Conservation (phyloP, 2,888 invertebrate species). For the Gerris lacustris region DNA sequence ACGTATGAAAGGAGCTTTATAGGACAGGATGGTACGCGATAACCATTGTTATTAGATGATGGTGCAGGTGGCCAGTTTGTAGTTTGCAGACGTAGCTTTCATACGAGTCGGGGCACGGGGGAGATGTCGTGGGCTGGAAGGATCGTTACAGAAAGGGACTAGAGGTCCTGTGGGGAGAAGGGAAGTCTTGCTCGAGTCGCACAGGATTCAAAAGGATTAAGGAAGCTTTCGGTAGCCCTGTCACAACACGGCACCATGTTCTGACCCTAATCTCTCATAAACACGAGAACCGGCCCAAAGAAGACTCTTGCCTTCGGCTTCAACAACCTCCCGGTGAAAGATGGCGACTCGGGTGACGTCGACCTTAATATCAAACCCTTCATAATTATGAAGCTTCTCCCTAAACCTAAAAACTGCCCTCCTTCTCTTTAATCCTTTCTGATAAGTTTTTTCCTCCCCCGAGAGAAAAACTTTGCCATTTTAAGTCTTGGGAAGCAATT, state of each 20-base stretch:
- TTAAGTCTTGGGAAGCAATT: not conserved
- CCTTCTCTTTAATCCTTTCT: not conserved
- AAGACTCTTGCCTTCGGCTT: not conserved
- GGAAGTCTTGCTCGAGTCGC: no score
- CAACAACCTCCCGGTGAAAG: not conserved
- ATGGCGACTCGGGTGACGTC: not conserved
- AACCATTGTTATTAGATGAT: no score
- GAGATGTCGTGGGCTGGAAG: no score
- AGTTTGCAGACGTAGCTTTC: no score
- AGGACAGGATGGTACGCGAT: no score
- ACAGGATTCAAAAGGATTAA: no score
- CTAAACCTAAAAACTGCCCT: not conserved
- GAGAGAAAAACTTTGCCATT: not conserved
- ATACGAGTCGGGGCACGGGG: no score
- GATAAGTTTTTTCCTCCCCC: not conserved
- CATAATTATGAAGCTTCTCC: conserved; percentile 1
- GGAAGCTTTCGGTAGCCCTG: no score
- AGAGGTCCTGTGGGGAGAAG: no score
- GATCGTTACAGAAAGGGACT: no score
- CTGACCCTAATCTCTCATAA: conserved; percentile 3
- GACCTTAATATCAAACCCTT: conserved; percentile 2
- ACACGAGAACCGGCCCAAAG: not conserved
- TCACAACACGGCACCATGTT: not conserved
- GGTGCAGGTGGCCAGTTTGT: no score
- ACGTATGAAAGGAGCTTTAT: no score